Percentiles rank a stretch among this genome's conserved stretches.
Conservation (phyloP, 2,888 invertebrate genomes). For the Smittia aterrima region DNA sequence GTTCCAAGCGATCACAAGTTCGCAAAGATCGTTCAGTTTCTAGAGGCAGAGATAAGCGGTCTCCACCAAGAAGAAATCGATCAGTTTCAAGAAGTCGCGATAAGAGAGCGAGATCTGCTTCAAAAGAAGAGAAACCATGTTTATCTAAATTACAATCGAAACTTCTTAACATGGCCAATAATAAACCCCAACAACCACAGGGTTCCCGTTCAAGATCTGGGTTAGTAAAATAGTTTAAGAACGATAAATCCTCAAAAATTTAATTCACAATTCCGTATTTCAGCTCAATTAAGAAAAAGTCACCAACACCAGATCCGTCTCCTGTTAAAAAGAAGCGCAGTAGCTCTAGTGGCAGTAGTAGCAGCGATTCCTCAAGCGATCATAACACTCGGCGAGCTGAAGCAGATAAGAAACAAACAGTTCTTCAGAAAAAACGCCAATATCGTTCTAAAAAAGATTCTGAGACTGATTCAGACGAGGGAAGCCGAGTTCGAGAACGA, state of each 20-base stretch:
- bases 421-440: constrained; percentile 78
- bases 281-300: constrained; percentile 43
- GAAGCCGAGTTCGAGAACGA: constrained; percentile 44
- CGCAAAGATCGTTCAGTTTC: constrained; percentile 41
- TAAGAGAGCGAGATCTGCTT: constrained; percentile 36
- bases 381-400: constrained; percentile 58
- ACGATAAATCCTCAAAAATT: neutral
- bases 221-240: neutral
- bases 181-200: constrained; percentile 48
- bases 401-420: constrained; percentile 73
- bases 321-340: neutral
- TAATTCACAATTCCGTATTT: constrained; percentile 37
- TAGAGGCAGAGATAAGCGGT: constrained; percentile 44
- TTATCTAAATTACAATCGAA: constrained; percentile 63
- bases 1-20: constrained; percentile 44
- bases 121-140: constrained; percentile 44
- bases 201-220: constrained; percentile 47
- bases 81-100: neutral
- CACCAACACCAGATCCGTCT: neutral
- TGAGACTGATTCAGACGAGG: constrained; percentile 57
- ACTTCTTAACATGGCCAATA: constrained; percentile 62
- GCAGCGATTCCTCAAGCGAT: constrained; percentile 48
- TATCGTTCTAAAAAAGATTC: constrained; percentile 84
- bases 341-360: constrained; percentile 22
- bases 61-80: constrained; percentile 28